Evolutionary conservation across 2,113 vertebrate genomes (phyloP), one percentile per base, ranked within the genome.

Genomic region (Forbesichthys papilliferus): DNA sequence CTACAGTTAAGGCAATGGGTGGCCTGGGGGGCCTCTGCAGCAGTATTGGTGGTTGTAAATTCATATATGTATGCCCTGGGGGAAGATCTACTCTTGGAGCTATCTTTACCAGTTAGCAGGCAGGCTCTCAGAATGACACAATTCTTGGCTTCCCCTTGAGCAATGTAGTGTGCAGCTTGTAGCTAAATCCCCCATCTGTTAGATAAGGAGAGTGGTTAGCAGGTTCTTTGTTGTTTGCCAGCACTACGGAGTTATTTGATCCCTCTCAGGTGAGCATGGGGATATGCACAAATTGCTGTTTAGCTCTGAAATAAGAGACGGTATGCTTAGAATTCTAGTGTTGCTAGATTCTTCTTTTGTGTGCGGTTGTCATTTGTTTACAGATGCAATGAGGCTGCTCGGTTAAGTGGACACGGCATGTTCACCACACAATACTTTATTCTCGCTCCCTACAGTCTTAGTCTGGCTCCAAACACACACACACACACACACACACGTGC

Each of bases 21-120:
- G 72, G 53, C 75, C 83, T 27, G 16, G 64, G 63, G 76, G 76
- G 27, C 1, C 84, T 79, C 49, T 72, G 74, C 60, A 58, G 72
- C 76, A 72, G 65, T 59, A 33, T 69, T 74, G 78, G 66, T 73
- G 58, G 51, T n/a, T 73, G 79, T 80, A 75, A 82, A 81, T 73
- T 56, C 61, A 72, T 77, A 69, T 80, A 79, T 66, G 46, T 68
- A 77, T 64, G 80, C 84, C 84, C 76, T 63, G 1, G 71, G 82
- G 77, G 71, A 83, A 68, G 60, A 82, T 84, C 84, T 81, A 78
- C 79, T 85, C 62, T 36, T 11, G 66, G 69, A 71, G 81, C 75
- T 86, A 74, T 86, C 68, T 85, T 88, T 84, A 79, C 78, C 68
- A 64, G 66, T 79, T 70, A 74, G 73, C 63, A 74, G 66, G 74